These are phyloP conservation scores for Apodemia mormo DNA, from an alignment of 2,888 invertebrate genomes.

Conservation along the genomic window DNA sequence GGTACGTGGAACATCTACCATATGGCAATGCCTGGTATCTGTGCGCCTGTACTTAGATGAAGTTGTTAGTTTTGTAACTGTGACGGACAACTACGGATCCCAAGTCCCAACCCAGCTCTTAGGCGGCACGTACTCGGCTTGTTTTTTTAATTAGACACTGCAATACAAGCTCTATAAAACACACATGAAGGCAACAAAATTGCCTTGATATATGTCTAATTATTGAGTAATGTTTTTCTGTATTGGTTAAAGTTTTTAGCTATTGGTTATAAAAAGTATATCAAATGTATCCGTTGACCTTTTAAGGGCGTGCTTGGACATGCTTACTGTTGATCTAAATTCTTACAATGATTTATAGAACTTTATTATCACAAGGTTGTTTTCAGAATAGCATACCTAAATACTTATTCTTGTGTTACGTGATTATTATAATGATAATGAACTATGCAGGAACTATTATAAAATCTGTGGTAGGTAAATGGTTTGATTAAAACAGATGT, in stretches of 20 bases:
- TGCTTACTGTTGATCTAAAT: conserved; percentile 5
- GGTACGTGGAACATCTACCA: too few species aligned
- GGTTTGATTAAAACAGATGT: too few species aligned
- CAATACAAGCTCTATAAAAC: not conserved
- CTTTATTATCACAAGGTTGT: conserved; percentile 15
- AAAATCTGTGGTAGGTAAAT: not conserved
- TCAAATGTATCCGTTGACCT: conserved; percentile 7
- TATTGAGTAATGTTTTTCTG: conserved; percentile 14
- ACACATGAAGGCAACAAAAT: not conserved
- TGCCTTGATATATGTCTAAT: conserved; percentile 4
- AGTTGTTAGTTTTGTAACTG: too few species aligned
- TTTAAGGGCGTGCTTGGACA: conserved; percentile 5
- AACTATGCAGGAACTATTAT: not conserved
- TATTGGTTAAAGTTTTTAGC: conserved; percentile 9
- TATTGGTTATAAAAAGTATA: conserved; percentile 9
- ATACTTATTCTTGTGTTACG: not conserved
- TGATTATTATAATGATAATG: not conserved
- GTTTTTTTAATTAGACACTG: not conserved
- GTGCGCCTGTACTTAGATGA: too few species aligned
- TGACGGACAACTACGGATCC: too few species aligned
- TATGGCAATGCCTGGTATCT: too few species aligned
- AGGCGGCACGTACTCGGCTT: too few species aligned
- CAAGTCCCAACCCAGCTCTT: too few species aligned
- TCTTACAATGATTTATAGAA: conserved; percentile 14
- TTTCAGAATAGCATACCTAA: not conserved